Conservation (phyloP, 2,113 vertebrate species). For the Salvator merianae region DNA sequence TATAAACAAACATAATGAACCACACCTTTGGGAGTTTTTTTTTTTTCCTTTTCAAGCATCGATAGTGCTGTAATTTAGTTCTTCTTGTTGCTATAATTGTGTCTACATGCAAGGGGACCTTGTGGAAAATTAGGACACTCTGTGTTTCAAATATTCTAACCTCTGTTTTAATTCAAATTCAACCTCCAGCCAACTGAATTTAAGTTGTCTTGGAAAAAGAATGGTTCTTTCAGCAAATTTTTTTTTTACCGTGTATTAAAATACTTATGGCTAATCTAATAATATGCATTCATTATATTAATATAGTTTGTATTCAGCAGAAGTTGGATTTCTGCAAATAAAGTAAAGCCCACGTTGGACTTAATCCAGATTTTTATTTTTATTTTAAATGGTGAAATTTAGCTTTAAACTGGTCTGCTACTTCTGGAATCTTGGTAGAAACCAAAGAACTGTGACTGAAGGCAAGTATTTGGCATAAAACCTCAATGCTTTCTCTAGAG, state of each 20-base stretch:
- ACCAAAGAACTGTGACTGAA: not conserved
- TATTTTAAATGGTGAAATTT: constrained; percentile 2
- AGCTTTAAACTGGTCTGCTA: not conserved
- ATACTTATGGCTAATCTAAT: too few relatives aligned
- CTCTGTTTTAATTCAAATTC: not conserved
- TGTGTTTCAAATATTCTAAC: not conserved
- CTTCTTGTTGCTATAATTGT: not conserved
- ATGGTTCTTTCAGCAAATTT: not conserved
- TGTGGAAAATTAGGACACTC: not conserved
- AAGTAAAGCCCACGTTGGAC: not conserved
- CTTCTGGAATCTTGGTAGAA: constrained; percentile 6
- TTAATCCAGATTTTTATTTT: not conserved
- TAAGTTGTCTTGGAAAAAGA: not conserved
- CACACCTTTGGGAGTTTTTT: not conserved
- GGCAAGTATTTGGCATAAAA: not conserved
- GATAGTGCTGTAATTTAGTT: not conserved
- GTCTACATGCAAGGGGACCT: not conserved
- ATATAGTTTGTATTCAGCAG: not conserved
- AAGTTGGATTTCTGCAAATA: not conserved
- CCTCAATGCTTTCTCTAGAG: not conserved
- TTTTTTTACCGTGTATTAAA: too few relatives aligned
- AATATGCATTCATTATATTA: not conserved
- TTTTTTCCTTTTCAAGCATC: not conserved
- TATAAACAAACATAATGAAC: not conserved
- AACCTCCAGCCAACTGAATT: not conserved